Evolutionary conservation across 2,113 vertebrate species (phyloP), one percentile per base, ranked within the genome.

Genomic region (Gila orcuttii): DNA sequence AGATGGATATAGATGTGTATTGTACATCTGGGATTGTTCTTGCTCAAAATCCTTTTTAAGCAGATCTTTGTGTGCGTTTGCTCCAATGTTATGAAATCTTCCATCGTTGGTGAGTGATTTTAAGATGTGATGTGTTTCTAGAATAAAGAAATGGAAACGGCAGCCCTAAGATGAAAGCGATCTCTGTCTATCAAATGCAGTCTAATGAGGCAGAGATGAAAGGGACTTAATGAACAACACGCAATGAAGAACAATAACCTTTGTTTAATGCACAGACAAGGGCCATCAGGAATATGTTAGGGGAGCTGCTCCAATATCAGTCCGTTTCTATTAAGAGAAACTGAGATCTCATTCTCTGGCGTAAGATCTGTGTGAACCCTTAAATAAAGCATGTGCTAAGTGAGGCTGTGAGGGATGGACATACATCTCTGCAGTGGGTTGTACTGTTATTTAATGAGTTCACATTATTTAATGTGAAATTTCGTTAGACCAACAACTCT

Each of bases 161-260:
- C 45, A 47, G 39, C 45, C 45, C 42, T n/a, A 2, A 68, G 79
- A 82, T 82, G 45, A 81, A 81, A 81, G 79, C 17, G 60, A 42
- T n/a, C 17, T 21, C 52, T 21, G 10, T 60, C 55, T 59, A 23
- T 79, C 28, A 60, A 59, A 60, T 23, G 25, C 79, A 68, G 62
- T 69, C 31, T 71, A 83, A 73, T 74, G 68, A 83, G 50, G 21
- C n/a, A 28, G 68, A 83, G 50, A 83, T 83, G 33, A 83, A 83
- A 83, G 68, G 31, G 15, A 59, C 50, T 83, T 83, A 42, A 73
- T 57, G 12, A 59, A 73, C 82, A 73, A n/a, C 66, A 55, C 2
- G n/a, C 1, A 7, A 33, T 47, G 39, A 42, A 68, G 62, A 42
- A 62, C 36, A 50, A 45, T 82, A 62, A 64, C 33, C n/a, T 82